These are phyloP conservation scores for Paramisgurnus dabryanus DNA, from an alignment of 2,113 vertebrate species.

Conservation along the genomic window DNA sequence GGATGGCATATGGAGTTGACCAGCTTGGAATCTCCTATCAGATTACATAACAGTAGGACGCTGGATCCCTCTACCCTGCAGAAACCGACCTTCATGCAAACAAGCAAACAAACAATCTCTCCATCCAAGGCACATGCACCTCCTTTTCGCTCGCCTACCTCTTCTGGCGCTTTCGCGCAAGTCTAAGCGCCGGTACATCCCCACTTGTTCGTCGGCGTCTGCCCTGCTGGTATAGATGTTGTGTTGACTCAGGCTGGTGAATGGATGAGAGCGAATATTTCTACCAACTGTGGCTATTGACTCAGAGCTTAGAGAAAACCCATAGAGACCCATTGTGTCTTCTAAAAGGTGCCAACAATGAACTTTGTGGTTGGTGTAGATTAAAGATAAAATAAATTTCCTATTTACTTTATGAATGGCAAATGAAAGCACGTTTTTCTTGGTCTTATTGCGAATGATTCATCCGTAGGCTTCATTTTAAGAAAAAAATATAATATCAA, in stretches of 20 bases:
- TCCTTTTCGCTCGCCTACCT: slow-evolving; percentile 24
- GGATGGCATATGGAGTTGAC: slow-evolving; percentile 72
- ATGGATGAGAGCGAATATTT: slow-evolving; percentile 21
- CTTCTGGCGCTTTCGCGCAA: slow-evolving; percentile 4
- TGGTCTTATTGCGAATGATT: no score
- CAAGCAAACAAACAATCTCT: slow-evolving; percentile 65
- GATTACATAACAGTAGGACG: slow-evolving; percentile 76
- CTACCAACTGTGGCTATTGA: slow-evolving; percentile 26
- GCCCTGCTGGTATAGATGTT: background rate
- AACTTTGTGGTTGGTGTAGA: background rate
- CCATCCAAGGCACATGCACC: slow-evolving; percentile 54
- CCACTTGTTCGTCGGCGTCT: background rate
- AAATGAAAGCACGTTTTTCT: no score
- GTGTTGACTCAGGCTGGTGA: slow-evolving; percentile 22
- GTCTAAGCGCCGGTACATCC: background rate
- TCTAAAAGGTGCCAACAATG: background rate
- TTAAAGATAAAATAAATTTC: background rate
- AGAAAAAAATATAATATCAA: no score
- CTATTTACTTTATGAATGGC: background rate
- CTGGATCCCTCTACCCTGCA: slow-evolving; percentile 66
- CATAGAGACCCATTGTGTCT: background rate
- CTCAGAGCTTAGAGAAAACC: background rate
- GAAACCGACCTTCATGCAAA: slow-evolving; percentile 65
- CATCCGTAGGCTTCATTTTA: no score
- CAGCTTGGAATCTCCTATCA: slow-evolving; percentile 77